These are phyloP conservation scores for Xenopus tropicalis DNA, from an alignment of 2,113 vertebrate species.

Conservation along the genomic window UCB_Xtro_10.0 CM004451.2:87267501-87268000, in stretches of 20 bases:
- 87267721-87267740: slow-evolving; percentile 2
- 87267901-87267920: background rate
- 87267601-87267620: background rate
- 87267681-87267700: background rate
- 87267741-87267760: slow-evolving; percentile 10
- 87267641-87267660: slow-evolving; percentile 19
- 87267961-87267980: too few species aligned
- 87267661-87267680: slow-evolving; percentile 25
- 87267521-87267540: slow-evolving; percentile 51
- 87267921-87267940: background rate
- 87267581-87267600: slow-evolving; percentile 18
- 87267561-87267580: slow-evolving; percentile 46
- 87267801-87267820: slow-evolving; percentile 25
- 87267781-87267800: slow-evolving; percentile 6
- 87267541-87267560: slow-evolving; percentile 48
- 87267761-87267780: slow-evolving; percentile 11
- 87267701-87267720: slow-evolving; percentile 19
- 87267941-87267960: too few species aligned
- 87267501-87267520: slow-evolving; percentile 47
- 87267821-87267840: slow-evolving; percentile 19
- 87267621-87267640: slow-evolving; percentile 17
- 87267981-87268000: too few species aligned
- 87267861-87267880: slow-evolving; percentile 31
- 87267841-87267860: slow-evolving; percentile 8
- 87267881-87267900: slow-evolving; percentile 1